A percentile compares a stretch with the other conserved stretches of the same genome.
phyloP scores from a whole-genome alignment of 2,888 invertebrate species.

The Trachelus tabidus region DNA sequence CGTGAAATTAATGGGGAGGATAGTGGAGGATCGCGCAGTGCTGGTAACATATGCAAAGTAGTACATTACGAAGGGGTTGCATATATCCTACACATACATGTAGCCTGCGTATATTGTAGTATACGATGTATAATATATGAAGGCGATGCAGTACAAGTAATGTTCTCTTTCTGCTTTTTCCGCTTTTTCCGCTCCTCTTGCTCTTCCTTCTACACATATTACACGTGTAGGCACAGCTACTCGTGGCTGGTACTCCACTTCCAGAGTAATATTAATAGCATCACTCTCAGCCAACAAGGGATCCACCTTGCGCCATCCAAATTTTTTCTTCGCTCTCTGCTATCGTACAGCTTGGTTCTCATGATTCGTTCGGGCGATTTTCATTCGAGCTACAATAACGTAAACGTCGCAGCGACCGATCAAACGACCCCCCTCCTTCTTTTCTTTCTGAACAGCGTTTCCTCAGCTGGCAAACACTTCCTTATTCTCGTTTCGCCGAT shows the following conservation, averaged over 20 bases:
- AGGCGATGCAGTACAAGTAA: neutral
- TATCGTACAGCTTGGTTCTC: neutral
- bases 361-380: neutral
- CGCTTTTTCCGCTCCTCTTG: no score
- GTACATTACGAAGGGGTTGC: conserved; percentile 30
- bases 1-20: neutral
- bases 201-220: neutral
- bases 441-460: neutral
- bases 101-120: neutral
- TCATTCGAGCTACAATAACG: neutral
- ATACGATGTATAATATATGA: conserved; percentile 3
- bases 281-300: neutral
- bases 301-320: neutral
- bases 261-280: neutral
- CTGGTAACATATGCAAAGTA: conserved; percentile 28
- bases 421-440: neutral
- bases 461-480: neutral
- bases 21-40: neutral
- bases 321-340: neutral
- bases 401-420: neutral
- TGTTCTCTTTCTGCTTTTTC: neutral
- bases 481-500: neutral
- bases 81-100: neutral
- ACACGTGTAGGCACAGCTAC: neutral
- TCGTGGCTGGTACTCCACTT: neutral